Conservation (phyloP, 2,113 vertebrate genomes). For the Acrocephalus arundinaceus region DNA sequence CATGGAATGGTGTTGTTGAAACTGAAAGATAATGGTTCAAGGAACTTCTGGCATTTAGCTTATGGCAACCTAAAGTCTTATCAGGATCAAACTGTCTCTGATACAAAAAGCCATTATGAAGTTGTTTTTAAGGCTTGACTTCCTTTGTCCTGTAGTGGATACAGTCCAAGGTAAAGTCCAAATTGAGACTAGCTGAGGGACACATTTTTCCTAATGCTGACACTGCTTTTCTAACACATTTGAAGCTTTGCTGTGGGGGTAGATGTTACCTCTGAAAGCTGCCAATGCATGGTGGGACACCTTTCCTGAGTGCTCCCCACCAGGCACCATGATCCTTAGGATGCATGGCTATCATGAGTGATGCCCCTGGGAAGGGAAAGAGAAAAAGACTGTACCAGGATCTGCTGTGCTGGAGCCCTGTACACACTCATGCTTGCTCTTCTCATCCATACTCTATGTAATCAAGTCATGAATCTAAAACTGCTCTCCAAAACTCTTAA, state of each 20-base stretch:
- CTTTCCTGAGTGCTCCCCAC: neutral
- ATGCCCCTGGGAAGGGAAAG: neutral
- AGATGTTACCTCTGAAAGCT: neutral
- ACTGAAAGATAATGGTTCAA: neutral
- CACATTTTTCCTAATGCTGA: neutral
- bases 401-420: neutral
- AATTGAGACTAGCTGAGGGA: neutral
- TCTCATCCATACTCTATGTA: neutral
- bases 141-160: conserved; percentile 29
- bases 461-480: neutral
- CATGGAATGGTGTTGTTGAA: neutral
- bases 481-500: neutral
- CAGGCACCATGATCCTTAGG: neutral
- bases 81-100: conserved; percentile 1
- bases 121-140: neutral
- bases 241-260: neutral
- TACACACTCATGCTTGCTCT: neutral
- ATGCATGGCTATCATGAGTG: neutral
- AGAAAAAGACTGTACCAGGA: neutral
- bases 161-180: conserved; percentile 50
- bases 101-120: neutral
- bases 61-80: conserved; percentile 1
- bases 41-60: neutral
- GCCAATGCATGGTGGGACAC: neutral
- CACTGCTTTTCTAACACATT: neutral